phyloP scores from a whole-genome alignment of 2,888 invertebrate genomes.

The Amiota minor region DNA sequence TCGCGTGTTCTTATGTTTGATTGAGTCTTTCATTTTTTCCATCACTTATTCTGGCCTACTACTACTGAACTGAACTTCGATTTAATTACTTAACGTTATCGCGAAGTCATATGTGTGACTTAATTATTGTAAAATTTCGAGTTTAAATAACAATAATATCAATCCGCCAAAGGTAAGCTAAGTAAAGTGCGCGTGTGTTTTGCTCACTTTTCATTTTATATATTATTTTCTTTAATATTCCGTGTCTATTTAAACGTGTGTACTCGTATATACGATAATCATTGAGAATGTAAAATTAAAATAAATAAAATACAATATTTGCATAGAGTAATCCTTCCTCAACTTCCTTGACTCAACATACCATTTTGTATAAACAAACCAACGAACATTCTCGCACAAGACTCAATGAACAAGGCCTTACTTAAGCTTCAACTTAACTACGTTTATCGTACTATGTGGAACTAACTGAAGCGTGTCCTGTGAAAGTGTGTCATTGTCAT shows the following conservation, averaged over 20 bases:
- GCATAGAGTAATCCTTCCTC: conserved; percentile 39
- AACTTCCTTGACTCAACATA: conserved; percentile 53
- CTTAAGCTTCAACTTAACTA: conserved; percentile 23
- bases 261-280: background rate
- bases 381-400: conserved; percentile 12
- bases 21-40: conserved; percentile 1
- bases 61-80: background rate
- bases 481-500: conserved; percentile 41
- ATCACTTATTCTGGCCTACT: background rate
- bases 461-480: conserved; percentile 29
- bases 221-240: conserved; percentile 52
- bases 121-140: conserved; percentile 64
- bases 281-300: conserved; percentile 41
- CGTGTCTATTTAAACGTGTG: background rate
- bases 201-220: conserved; percentile 43
- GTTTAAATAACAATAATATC: conserved; percentile 12
- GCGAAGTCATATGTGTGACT: conserved; percentile 59
- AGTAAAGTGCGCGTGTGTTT: conserved; percentile 52
- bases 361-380: conserved; percentile 38
- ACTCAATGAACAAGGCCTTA: background rate
- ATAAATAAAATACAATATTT: conserved; percentile 48
- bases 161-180: conserved; percentile 34
- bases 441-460: background rate
- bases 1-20: conserved; percentile 30
- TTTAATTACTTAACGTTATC: conserved; percentile 14